Evolutionary conservation across 2,797 vertebrate species (phyloP).

Genomic region (Centroberyx gerrardi): DNA sequence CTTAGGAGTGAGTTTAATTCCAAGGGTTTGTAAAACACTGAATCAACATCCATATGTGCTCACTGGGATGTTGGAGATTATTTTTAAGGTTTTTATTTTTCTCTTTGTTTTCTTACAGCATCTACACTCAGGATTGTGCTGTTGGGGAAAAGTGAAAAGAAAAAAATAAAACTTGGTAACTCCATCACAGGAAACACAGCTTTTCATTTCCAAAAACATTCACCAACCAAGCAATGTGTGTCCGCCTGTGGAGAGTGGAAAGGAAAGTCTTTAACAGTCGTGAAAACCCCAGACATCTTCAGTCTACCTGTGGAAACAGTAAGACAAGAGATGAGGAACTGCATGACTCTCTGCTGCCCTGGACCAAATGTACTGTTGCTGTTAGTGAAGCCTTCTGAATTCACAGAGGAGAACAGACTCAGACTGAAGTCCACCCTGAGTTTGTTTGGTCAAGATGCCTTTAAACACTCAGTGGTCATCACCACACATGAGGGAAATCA

Average conservation of each 20-base stretch:
- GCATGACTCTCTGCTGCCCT: not conserved
- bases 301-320: not conserved
- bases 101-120: not conserved
- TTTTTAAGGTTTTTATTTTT: not conserved
- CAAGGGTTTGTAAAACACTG: no score
- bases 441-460: slow-evolving; percentile 38
- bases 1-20: no score
- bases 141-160: slow-evolving; percentile 22
- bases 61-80: no score
- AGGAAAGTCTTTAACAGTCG: slow-evolving; percentile 1
- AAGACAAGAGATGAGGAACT: not conserved
- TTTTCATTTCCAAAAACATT: no score
- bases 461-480: slow-evolving; percentile 39
- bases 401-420: slow-evolving; percentile 14
- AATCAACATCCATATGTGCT: no score
- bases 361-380: slow-evolving; percentile 9
- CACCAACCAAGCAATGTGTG: no score
- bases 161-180: slow-evolving; percentile 4
- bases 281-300: slow-evolving; percentile 6
- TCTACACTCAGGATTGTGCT: slow-evolving; percentile 12
- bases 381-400: not conserved
- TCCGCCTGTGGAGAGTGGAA: not conserved
- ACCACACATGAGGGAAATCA: not conserved
- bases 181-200: not conserved
- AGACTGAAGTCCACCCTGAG: slow-evolving; percentile 40